A percentile compares a stretch with the other conserved stretches of the same genome.
Evolutionary conservation across 2,113 vertebrate genomes (phyloP).

Genomic region (Catharus minimus): DNA sequence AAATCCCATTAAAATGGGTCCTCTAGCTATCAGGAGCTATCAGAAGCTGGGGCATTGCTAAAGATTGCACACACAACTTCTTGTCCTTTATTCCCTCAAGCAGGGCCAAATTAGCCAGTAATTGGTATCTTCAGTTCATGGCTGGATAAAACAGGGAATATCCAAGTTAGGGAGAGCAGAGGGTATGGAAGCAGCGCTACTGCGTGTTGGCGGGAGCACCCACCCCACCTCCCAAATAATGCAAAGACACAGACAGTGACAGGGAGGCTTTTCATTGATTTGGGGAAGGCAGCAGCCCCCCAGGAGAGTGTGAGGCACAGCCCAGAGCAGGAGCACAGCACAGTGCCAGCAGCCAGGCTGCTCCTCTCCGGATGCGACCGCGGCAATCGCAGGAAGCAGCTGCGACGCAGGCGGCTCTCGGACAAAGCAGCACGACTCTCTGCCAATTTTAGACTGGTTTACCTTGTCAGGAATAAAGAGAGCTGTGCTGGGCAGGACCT

Average conservation of each 20-base stretch:
- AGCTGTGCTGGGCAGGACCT: background rate
- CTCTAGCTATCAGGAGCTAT: background rate
- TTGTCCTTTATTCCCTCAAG: background rate
- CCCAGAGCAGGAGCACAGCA: constrained; percentile 36
- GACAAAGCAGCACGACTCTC: background rate
- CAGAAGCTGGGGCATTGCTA: background rate
- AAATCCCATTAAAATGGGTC: background rate
- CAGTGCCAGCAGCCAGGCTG: constrained; percentile 22
- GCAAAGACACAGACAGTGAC: constrained; percentile 42
- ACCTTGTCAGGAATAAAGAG: background rate
- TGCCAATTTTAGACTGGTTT: constrained; percentile 23
- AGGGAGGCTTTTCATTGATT: constrained; percentile 65
- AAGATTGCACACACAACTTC: background rate
- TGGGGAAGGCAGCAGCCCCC: background rate
- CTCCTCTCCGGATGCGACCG: constrained; percentile 40
- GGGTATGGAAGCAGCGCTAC: constrained; percentile 52
- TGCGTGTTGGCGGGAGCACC: constrained; percentile 25
- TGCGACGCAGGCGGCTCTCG: constrained; percentile 2
- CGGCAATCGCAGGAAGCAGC: constrained; percentile 68
- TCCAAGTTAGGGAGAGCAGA: background rate
- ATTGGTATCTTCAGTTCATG: background rate
- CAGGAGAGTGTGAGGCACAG: background rate
- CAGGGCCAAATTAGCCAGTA: background rate
- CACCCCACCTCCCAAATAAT: constrained; percentile 72
- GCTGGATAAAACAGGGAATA: background rate